A percentile compares a stretch with the other conserved stretches of the same genome.
phyloP scores from a whole-genome alignment of 2,888 invertebrate species.

The Ophonus ardosiacus region DNA sequence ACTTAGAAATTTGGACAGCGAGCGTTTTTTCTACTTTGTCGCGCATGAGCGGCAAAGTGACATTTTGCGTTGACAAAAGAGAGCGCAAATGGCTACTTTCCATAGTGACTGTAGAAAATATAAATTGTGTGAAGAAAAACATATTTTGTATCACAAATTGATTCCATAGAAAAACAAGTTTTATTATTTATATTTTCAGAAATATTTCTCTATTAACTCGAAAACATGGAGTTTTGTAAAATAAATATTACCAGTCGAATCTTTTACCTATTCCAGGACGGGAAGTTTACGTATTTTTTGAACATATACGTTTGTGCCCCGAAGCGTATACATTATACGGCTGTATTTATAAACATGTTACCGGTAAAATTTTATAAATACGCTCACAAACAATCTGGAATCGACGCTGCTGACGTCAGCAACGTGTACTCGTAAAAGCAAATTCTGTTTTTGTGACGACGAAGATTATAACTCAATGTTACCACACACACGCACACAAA shows the following conservation, averaged over 20 bases:
- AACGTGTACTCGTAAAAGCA: not conserved
- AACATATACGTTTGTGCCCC: not conserved
- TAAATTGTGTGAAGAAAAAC: too few relatives aligned
- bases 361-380: conserved; percentile 27
- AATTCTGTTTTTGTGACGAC: conserved; percentile 13
- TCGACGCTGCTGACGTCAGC: conserved; percentile 24
- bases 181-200: too few relatives aligned
- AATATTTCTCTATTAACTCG: not conserved
- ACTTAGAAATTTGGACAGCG: too few relatives aligned
- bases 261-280: not conserved
- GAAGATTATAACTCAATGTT: not conserved
- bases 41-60: too few relatives aligned
- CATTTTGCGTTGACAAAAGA: too few relatives aligned
- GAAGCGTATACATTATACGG: conserved; percentile 21
- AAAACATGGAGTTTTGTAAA: not conserved
- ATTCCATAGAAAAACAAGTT: too few relatives aligned
- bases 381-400: conserved; percentile 11
- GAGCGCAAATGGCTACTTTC: too few relatives aligned
- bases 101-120: too few relatives aligned
- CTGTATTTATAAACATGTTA: conserved; percentile 24
- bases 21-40: too few relatives aligned
- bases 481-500: not conserved
- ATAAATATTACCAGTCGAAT: not conserved
- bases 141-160: not conserved
- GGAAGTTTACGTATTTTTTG: not conserved